Evolutionary conservation across 2,797 vertebrate species (phyloP), one percentile per base, ranked within the genome.

Genomic region (Tragopan temminckii): DNA sequence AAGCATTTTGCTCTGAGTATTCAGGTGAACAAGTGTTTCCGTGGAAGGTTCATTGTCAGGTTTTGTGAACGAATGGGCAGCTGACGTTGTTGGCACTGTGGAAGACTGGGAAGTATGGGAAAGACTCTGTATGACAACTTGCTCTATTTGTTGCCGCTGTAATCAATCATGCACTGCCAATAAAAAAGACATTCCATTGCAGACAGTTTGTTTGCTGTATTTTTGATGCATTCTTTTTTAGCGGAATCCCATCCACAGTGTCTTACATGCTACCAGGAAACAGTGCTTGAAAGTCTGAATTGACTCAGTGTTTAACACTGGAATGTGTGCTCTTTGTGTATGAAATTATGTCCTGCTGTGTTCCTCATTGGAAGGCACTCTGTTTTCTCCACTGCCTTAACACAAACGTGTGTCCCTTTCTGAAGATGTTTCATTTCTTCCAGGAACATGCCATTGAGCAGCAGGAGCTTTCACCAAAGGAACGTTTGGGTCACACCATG

Each of bases 191-290:
- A 85, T 97, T 98, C 91, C 85, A 68, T 96, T 95, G 95, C 96
- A 97, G 97, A 94, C 90, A 95, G 93, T 97, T 97, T 97, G 97
- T 98, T 97, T 96, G 92, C 97, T 97, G 96, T 98, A 96, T 97
- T 97, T 95, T 98, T 98, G 95, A 97, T 79, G 90, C 55, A 55
- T 96, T 97, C 83, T 89, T 68, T 95, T 97, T 79, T 93, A 97
- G 89, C 31, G 46, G 91, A 95, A 93, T 85, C 40, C 70, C 69
- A 53, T 93, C 78, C n/a, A 58, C 85, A 80, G 81, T 94, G 79
- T 93, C 77, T 83, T 83, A 40, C 48, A 15, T 20, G 59, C 59
- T 85, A 63, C 80, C 78, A 46, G 75, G 70, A 79, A 67, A 11
- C 62, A 36, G 29, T 79, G 50, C 76, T 55, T 67, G 76, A 67